Conservation (phyloP, 2,888 invertebrate genomes). For the Pollenia amentaria region DNA sequence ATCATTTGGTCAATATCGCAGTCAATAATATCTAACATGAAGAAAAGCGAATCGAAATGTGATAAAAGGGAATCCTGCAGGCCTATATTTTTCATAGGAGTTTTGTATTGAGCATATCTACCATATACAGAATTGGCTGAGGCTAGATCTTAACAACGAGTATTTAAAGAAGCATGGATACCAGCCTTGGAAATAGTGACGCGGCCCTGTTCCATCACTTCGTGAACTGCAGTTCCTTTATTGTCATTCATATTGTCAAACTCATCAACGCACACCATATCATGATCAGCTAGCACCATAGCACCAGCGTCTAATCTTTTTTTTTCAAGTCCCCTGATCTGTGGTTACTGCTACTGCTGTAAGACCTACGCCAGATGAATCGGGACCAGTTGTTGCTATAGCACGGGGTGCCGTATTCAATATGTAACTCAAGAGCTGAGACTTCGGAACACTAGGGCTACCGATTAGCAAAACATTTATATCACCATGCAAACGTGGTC, state of each 20-base stretch:
- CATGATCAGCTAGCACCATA: conserved; percentile 99
- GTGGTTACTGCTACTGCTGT: conserved; percentile 99
- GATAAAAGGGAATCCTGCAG: conserved; percentile 98
- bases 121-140: conserved; percentile 99
- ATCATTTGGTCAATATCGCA: conserved; percentile 95
- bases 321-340: conserved; percentile 96
- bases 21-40: conserved; percentile 97
- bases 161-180: conserved; percentile 98
- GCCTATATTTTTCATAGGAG: conserved; percentile 99
- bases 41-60: conserved; percentile 99
- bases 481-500: conserved; percentile 94
- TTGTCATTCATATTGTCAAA: conserved; percentile 99
- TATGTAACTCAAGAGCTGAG: conserved; percentile 97
- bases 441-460: conserved; percentile 99
- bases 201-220: conserved; percentile 99
- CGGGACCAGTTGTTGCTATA: conserved; percentile 98
- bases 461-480: conserved; percentile 98
- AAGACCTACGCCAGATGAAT: conserved; percentile 98
- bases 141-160: conserved; percentile 98
- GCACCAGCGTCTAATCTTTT: conserved; percentile 97
- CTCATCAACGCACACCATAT: conserved; percentile 97
- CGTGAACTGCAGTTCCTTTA: conserved; percentile 99
- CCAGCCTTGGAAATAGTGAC: conserved; percentile 99
- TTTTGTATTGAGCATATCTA: conserved; percentile 98
- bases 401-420: conserved; percentile 97